Evolutionary conservation across 2,797 vertebrate genomes (phyloP).

Genomic region (Cirrhinus mrigala): DNA sequence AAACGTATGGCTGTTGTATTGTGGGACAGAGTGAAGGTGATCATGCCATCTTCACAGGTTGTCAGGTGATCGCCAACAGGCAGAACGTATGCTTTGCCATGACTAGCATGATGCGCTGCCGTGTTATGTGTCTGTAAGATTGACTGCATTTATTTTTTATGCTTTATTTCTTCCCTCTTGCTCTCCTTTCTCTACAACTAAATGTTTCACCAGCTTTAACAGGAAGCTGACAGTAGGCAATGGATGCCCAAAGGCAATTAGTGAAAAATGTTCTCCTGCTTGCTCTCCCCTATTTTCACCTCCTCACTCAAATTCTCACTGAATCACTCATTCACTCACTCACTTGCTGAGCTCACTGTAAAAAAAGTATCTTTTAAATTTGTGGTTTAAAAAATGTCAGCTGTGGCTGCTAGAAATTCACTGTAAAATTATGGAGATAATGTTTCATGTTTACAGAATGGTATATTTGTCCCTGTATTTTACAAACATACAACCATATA

Average conservation of each 20-base stretch:
- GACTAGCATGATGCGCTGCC: slow-evolving; percentile 18
- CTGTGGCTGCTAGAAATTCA: too few relatives aligned
- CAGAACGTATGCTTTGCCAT: slow-evolving; percentile 1
- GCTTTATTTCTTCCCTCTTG: neutral
- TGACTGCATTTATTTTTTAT: slow-evolving; percentile 34
- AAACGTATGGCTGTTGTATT: neutral
- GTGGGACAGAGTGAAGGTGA: neutral
- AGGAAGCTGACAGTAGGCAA: slow-evolving; percentile 20
- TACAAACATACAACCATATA: neutral
- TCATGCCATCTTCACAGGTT: neutral
- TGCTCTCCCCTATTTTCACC: neutral
- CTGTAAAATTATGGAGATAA: neutral
- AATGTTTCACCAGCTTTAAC: slow-evolving; percentile 42
- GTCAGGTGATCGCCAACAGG: slow-evolving; percentile 32
- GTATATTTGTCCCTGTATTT: neutral
- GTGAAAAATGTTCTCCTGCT: slow-evolving; percentile 17
- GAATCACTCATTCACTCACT: slow-evolving; percentile 9
- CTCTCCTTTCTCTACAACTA: slow-evolving; percentile 14
- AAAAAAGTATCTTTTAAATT: neutral
- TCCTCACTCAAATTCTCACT: neutral
- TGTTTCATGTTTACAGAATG: neutral
- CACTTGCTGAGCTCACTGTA: neutral
- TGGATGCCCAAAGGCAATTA: slow-evolving; percentile 35
- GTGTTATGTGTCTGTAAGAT: slow-evolving; percentile 21
- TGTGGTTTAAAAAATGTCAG: neutral